A percentile compares a stretch with the other conserved stretches of the same genome.
These are phyloP conservation scores for Anas platyrhynchos DNA, from an alignment of 2,113 vertebrate species.

Conservation along the genomic window DNA sequence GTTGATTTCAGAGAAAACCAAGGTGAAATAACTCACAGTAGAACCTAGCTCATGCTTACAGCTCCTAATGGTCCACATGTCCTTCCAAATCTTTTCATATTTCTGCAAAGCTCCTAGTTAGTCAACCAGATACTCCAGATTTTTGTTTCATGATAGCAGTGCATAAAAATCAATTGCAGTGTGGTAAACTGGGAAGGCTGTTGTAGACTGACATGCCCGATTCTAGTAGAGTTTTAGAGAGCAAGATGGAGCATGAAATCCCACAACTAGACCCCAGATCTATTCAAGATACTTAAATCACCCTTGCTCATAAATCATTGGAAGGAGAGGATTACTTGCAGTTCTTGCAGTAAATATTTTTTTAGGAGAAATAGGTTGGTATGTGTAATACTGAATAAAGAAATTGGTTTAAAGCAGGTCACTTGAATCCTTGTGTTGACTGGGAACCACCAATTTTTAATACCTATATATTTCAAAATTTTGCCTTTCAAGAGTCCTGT, in stretches of 20 bases:
- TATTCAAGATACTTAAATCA: neutral
- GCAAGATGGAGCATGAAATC: neutral
- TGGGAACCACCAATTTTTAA: neutral
- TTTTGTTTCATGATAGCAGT: neutral
- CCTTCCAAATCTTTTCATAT: neutral
- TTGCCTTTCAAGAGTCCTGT: neutral
- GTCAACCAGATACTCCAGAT: neutral
- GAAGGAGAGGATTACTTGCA: neutral
- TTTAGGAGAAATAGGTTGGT: neutral
- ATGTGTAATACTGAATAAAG: neutral
- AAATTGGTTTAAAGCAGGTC: neutral
- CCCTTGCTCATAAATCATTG: neutral
- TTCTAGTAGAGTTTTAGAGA: neutral
- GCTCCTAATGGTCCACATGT: neutral
- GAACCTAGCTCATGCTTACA: neutral
- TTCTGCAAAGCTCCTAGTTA: neutral
- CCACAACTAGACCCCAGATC: neutral
- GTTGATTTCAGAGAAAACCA: neutral
- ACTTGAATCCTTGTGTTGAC: neutral
- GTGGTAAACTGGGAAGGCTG: neutral
- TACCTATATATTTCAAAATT: neutral
- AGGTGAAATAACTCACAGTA: neutral
- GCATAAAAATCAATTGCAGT: neutral
- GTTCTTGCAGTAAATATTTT: neutral
- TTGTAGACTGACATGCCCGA: neutral